Evolutionary conservation across 2,797 vertebrate species (phyloP).

Genomic region (Zenarchopterus dispar): DNA sequence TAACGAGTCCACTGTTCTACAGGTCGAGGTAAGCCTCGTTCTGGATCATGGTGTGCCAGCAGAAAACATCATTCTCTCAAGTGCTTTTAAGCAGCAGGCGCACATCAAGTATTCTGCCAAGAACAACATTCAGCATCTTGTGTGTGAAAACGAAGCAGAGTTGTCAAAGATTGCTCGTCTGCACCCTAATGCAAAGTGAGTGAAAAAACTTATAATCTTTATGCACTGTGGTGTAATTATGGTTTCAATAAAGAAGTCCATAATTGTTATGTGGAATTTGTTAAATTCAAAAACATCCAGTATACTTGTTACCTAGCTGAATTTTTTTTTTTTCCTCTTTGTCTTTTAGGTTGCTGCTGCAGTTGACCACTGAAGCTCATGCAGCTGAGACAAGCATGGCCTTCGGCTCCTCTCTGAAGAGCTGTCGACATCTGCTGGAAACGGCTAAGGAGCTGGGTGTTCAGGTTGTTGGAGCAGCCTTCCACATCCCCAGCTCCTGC

Average conservation of each 20-base stretch:
- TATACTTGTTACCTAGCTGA: not conserved
- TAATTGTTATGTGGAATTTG: too few species aligned
- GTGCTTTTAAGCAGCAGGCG: conserved; percentile 95
- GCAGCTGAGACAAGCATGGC: conserved; percentile 93
- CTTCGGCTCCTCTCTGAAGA: conserved; percentile 95
- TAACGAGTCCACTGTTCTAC: conserved; percentile 8
- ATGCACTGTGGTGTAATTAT: not conserved
- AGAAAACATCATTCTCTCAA: conserved; percentile 92
- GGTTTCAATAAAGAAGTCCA: not conserved
- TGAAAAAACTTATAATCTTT: not conserved
- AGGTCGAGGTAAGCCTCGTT: conserved; percentile 93
- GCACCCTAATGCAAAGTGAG: conserved; percentile 93
- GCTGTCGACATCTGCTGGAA: conserved; percentile 95
- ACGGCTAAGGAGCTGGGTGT: conserved; percentile 91
- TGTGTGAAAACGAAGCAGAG: conserved; percentile 93
- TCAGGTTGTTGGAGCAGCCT: conserved; percentile 93
- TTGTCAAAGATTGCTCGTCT: conserved; percentile 94
- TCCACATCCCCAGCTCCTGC: conserved; percentile 92
- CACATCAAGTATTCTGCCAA: conserved; percentile 95
- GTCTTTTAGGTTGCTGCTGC: conserved; percentile 92
- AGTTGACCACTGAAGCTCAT: conserved; percentile 93
- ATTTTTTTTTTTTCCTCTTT: not conserved
- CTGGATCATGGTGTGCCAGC: conserved; percentile 91
- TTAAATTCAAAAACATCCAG: not conserved
- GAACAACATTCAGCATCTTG: conserved; percentile 90